Evolutionary conservation across 2,113 vertebrate genomes (phyloP).

Genomic region (Motacilla tschutschensis): DNA sequence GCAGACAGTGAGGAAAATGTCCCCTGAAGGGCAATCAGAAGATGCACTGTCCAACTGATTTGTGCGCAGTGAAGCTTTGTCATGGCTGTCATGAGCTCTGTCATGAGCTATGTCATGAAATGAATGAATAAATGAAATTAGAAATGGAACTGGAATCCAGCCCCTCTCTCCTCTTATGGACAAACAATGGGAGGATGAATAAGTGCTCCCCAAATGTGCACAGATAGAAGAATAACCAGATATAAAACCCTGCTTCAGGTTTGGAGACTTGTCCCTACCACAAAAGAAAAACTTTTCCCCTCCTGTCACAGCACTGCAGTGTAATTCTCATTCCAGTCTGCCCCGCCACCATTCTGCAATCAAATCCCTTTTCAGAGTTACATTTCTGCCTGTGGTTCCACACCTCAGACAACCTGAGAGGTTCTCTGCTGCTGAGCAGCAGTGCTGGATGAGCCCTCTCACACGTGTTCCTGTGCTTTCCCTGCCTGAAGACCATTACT

Average conservation of each 20-base stretch:
- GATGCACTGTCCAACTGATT: background rate
- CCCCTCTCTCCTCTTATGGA: background rate
- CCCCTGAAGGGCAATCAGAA: background rate
- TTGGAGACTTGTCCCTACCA: background rate
- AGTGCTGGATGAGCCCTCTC: background rate
- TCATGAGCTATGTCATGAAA: background rate
- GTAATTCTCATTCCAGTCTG: background rate
- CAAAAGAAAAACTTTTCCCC: background rate
- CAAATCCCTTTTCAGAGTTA: background rate
- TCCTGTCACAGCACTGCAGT: background rate
- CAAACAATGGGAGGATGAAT: background rate
- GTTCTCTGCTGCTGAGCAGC: background rate
- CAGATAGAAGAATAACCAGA: background rate
- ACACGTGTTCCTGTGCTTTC: background rate
- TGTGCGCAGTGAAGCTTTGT: background rate
- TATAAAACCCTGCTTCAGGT: background rate
- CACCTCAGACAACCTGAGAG: background rate
- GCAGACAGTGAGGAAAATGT: background rate
- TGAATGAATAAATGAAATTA: background rate
- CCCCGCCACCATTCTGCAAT: background rate
- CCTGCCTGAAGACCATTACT: background rate
- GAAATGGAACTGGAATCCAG: background rate
- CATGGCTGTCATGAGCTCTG: background rate
- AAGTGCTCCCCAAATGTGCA: fast-evolving
- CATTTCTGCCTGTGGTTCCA: background rate